phyloP scores from a whole-genome alignment of 2,113 vertebrate species.

The Nipponia nippon region DNA sequence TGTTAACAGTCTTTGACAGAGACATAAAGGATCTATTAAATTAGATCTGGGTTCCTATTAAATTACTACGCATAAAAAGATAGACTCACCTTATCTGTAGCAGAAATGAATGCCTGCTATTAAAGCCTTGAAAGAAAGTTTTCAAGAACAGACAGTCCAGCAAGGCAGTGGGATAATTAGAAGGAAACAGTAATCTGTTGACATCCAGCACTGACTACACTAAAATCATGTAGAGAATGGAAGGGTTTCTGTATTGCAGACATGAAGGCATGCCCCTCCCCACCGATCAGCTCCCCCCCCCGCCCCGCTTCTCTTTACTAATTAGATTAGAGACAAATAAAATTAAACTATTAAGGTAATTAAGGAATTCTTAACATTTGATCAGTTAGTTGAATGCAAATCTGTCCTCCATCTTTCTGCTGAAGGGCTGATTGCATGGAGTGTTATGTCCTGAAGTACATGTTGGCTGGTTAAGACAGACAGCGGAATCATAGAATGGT shows the following conservation, averaged over 20 bases:
- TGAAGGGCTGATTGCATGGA: constrained; percentile 40
- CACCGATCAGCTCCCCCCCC: background rate
- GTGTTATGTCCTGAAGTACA: background rate
- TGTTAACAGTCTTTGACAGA: constrained; percentile 69
- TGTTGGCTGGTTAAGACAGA: constrained; percentile 11
- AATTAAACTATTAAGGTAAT: constrained; percentile 79
- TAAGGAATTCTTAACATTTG: constrained; percentile 74
- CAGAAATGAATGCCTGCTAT: constrained; percentile 77
- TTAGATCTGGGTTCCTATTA: constrained; percentile 71
- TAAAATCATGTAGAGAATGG: background rate
- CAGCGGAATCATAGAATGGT: background rate
- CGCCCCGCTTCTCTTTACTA: constrained; percentile 46
- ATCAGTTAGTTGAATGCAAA: constrained; percentile 73
- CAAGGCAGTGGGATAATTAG: constrained; percentile 23
- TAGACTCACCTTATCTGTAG: constrained; percentile 71
- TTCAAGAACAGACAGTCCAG: constrained; percentile 31
- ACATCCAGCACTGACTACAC: background rate
- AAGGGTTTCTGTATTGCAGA: background rate
- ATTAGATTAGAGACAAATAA: constrained; percentile 80
- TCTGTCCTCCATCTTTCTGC: constrained; percentile 46
- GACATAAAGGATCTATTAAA: constrained; percentile 74
- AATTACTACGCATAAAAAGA: constrained; percentile 65
- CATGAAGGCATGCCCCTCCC: constrained; percentile 4
- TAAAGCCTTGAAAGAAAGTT: constrained; percentile 61
- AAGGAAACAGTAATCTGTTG: background rate